Percentiles rank a stretch among this genome's conserved stretches.
Conservation (phyloP, 2,888 invertebrate species). For the Drosophila rubida region DNA sequence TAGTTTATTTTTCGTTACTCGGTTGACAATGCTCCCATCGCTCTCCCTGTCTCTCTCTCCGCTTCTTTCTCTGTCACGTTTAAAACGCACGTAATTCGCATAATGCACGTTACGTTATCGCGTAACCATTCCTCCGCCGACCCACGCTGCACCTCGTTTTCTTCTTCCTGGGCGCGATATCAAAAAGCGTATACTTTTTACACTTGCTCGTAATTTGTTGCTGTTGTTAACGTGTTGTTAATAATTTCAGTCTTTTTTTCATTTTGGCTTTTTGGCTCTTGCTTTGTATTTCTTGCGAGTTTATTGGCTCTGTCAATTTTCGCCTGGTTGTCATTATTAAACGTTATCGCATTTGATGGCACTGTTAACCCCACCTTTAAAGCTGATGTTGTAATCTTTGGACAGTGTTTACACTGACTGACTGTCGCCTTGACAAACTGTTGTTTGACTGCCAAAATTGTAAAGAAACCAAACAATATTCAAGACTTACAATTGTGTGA, state of each 20-base stretch:
- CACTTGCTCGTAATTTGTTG: constrained; percentile 45
- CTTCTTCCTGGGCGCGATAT: neutral
- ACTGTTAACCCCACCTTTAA: constrained; percentile 47
- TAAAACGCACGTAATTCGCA: constrained; percentile 70
- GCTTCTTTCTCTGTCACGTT: constrained; percentile 29
- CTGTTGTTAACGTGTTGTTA: constrained; percentile 39
- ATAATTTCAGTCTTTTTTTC: constrained; percentile 28
- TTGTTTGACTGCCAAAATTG: constrained; percentile 29
- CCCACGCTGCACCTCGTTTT: constrained; percentile 1
- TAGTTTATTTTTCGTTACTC: constrained; percentile 31
- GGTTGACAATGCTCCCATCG: constrained; percentile 54
- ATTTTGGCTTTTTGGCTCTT: constrained; percentile 10
- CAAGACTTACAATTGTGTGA: constrained; percentile 16
- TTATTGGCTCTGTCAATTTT: constrained; percentile 69
- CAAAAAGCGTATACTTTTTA: constrained; percentile 2
- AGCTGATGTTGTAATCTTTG: constrained; percentile 54
- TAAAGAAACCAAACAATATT: neutral
- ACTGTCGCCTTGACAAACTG: constrained; percentile 29
- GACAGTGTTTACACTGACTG: constrained; percentile 39
- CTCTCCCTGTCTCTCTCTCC: constrained; percentile 16
- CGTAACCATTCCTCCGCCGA: constrained; percentile 26
- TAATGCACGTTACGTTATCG: constrained; percentile 70
- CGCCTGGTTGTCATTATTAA: constrained; percentile 50
- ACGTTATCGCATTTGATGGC: constrained; percentile 42
- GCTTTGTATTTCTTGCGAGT: constrained; percentile 15